Percentiles rank a stretch among this genome's conserved stretches.
phyloP scores from a whole-genome alignment of 2,888 invertebrate species.

The Xestia rhomboidea region DNA sequence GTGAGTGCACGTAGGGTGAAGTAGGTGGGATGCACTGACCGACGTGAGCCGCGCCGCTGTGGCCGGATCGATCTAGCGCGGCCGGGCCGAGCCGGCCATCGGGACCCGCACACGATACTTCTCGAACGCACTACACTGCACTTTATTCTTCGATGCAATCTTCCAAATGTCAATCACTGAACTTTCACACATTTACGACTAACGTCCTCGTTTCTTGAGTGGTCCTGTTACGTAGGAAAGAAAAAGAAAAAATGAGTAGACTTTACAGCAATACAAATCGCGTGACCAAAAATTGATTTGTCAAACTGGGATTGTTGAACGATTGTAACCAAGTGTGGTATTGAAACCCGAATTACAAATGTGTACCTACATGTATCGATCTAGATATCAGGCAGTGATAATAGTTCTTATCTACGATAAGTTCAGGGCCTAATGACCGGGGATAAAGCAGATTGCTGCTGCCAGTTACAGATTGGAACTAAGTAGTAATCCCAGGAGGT shows the following conservation, averaged over 20 bases:
- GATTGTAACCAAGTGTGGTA: conserved; percentile 49
- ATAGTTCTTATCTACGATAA: conserved; percentile 77
- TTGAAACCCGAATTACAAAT: conserved; percentile 68
- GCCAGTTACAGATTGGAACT: conserved; percentile 60
- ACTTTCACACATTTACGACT: conserved; percentile 57
- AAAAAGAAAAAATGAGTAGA: background rate
- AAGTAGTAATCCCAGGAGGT: conserved; percentile 32
- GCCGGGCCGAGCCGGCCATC: conserved; percentile 79
- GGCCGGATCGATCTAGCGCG: conserved; percentile 86
- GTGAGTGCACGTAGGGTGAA: conserved; percentile 58
- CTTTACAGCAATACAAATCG: background rate
- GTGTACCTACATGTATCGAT: conserved; percentile 76
- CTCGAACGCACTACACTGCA: conserved; percentile 74
- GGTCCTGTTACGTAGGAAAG: conserved; percentile 42
- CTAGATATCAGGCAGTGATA: conserved; percentile 78
- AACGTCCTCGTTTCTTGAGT: conserved; percentile 28
- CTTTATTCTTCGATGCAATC: conserved; percentile 65
- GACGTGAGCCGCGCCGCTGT: conserved; percentile 76
- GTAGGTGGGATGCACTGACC: conserved; percentile 78
- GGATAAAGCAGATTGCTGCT: conserved; percentile 63
- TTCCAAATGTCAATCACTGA: conserved; percentile 59
- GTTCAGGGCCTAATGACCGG: conserved; percentile 73
- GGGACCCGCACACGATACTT: conserved; percentile 65
- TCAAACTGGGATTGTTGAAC: conserved; percentile 28
- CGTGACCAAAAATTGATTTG: conserved; percentile 7